Base-by-base conservation (phyloP, 1,140 invertebrate species). In the Atopsyche davidsoni region DNA sequence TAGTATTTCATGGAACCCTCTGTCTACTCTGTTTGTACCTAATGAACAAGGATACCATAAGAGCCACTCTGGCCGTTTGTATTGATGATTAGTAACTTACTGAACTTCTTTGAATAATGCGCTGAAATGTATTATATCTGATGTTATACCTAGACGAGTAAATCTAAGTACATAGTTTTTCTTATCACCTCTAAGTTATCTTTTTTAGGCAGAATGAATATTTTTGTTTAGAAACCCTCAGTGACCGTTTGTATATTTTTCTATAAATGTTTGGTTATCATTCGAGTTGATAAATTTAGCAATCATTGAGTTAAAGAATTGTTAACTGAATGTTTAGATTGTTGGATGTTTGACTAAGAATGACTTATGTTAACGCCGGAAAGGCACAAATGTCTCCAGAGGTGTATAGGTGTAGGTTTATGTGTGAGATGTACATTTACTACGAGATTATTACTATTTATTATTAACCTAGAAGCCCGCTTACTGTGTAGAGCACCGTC, bases 391-490 rank as follows among this genome's bases (percentile, higher is more conserved):
- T 25, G 21, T 49, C 36, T 18, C 36, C 36, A 41, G 6, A 22
- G 16, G 25, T 40, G 45, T 44, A 49, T 49, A 54, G 44, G 28
- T 32, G 39, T 56, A 56, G 43, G 45, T 14, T 46, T 43, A 47
- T 41, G 31, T 51, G 45, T 56, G 48, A 51, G 19, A 46, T 47
- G 44, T 51, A 56, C 21, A 56, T 56, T 56, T 51, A 46, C 17
- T 42, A 46, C 46, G 54, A 56, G 45, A 51, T 56, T 56, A 56
- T 55, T 45, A 49, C 25, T 40, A 46, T 42, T 21, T 44, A 43
- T 43, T 23, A 44, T 31, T 50, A 40, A 28, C 34, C 14, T 55
- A 51, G 53, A 49, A 44, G 21, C 48, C 47, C 38, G 43, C 47
- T 40, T 31, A 46, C 47, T 48, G 43, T 45, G 46, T 49, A 49